These are phyloP conservation scores for Dryobates pubescens DNA, from an alignment of 2,797 vertebrate species.

Conservation along the genomic window DNA sequence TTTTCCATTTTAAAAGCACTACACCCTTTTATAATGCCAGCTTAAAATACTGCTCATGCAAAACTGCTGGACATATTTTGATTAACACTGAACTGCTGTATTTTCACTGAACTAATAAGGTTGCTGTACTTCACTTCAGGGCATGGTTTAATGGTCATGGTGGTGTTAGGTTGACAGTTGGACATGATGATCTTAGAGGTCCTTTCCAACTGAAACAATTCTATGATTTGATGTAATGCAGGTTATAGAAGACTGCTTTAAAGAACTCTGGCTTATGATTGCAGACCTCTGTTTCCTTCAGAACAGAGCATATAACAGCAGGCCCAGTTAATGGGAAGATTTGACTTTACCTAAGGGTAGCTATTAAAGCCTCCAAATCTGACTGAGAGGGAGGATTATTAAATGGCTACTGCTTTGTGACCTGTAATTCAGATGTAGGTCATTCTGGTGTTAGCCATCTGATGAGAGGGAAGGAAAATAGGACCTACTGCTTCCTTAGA, in stretches of 20 bases:
- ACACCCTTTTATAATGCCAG: not conserved
- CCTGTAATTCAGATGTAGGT: not conserved
- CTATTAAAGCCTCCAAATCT: conserved; percentile 9
- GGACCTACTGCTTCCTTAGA: not conserved
- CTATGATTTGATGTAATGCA: not conserved
- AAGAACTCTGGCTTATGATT: not conserved
- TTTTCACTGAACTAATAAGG: not conserved
- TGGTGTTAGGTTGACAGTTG: no score
- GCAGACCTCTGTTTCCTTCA: not conserved
- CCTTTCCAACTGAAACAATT: no score
- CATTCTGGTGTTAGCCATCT: not conserved
- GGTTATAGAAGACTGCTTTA: not conserved
- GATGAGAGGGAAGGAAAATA: not conserved
- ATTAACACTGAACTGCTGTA: not conserved
- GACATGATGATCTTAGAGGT: no score
- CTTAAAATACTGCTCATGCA: not conserved
- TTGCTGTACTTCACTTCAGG: not conserved
- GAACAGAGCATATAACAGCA: not conserved
- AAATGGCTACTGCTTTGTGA: not conserved
- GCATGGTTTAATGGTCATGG: no score
- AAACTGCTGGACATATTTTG: not conserved
- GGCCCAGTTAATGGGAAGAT: not conserved
- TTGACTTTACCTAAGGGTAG: not conserved
- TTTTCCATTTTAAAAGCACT: not conserved
- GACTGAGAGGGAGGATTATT: not conserved